These are phyloP conservation scores for Cheiracanthium punctorium DNA, from an alignment of 2,888 invertebrate species.

Conservation along the genomic window DNA sequence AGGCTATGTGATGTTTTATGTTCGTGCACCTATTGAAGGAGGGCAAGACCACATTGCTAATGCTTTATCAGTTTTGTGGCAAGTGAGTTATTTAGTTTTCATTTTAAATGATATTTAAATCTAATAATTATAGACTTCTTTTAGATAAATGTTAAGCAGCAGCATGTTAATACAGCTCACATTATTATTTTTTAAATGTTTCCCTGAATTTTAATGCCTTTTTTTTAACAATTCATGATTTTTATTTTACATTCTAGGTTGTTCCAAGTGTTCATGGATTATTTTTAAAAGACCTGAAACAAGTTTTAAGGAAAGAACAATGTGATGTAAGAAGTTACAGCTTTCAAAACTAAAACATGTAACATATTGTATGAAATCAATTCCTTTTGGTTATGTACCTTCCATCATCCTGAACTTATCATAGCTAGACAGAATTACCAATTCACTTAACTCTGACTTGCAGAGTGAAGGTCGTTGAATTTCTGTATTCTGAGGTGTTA, in stretches of 20 bases:
- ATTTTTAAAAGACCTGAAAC: constrained; percentile 99
- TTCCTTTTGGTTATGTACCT: too few species aligned
- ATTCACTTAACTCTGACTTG: too few species aligned
- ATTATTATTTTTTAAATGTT: background rate
- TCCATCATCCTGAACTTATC: too few species aligned
- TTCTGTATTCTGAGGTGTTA: too few species aligned
- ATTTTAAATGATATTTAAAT: background rate
- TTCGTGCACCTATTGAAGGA: constrained; percentile 95
- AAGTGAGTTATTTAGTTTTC: constrained; percentile 80
- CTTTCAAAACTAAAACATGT: too few species aligned
- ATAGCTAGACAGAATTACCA: too few species aligned
- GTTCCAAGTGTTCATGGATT: constrained; percentile 99
- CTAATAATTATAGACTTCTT: background rate
- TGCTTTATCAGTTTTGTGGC: constrained; percentile 96
- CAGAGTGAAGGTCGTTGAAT: too few species aligned
- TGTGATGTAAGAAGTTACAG: constrained; percentile 84
- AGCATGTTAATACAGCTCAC: background rate
- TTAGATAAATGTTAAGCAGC: background rate
- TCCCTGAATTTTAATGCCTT: background rate
- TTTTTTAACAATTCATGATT: too few species aligned
- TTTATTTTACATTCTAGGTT: constrained; percentile 80
- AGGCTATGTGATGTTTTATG: constrained; percentile 99
- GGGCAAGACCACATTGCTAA: constrained; percentile 95
- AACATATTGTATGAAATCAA: too few species aligned
- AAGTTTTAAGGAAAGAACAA: constrained; percentile 98